Evolutionary conservation across 2,113 vertebrate species (phyloP).

Genomic region (Phalacrocorax carbo): DNA sequence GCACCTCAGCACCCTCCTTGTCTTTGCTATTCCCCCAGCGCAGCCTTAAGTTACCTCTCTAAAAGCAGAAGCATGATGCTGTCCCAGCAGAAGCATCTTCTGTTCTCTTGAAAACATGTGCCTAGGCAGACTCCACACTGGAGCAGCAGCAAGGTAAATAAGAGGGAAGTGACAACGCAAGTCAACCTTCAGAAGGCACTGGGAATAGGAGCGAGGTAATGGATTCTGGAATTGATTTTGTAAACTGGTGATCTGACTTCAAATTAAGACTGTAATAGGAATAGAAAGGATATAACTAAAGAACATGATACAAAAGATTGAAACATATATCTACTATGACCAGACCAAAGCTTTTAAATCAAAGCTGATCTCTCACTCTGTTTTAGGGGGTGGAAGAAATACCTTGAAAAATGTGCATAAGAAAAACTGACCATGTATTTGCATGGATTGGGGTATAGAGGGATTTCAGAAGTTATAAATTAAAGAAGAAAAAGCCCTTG

Average conservation of each 20-base stretch:
- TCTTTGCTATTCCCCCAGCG: neutral
- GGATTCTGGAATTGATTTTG: conserved; percentile 43
- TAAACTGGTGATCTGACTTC: conserved; percentile 42
- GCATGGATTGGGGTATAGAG: neutral
- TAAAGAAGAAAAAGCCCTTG: neutral
- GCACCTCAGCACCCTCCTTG: neutral
- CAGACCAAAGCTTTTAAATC: conserved; percentile 25
- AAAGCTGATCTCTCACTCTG: neutral
- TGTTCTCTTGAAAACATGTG: neutral
- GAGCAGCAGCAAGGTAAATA: neutral
- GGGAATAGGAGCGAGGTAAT: neutral
- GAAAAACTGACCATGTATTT: neutral
- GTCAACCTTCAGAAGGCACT: conserved; percentile 30
- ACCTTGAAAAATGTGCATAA: neutral
- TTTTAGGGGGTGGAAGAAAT: neutral
- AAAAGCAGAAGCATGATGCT: neutral
- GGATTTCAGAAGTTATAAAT: conserved; percentile 1
- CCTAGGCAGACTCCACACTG: rapidly evolving
- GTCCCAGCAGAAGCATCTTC: neutral
- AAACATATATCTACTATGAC: neutral
- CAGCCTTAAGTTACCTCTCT: neutral
- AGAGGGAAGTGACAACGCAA: neutral
- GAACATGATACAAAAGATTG: neutral
- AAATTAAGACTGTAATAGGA: conserved; percentile 50
- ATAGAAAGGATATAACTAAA: conserved; percentile 41